Conservation (phyloP, 2,888 invertebrate species). For the Liodrosophila aerea region DNA sequence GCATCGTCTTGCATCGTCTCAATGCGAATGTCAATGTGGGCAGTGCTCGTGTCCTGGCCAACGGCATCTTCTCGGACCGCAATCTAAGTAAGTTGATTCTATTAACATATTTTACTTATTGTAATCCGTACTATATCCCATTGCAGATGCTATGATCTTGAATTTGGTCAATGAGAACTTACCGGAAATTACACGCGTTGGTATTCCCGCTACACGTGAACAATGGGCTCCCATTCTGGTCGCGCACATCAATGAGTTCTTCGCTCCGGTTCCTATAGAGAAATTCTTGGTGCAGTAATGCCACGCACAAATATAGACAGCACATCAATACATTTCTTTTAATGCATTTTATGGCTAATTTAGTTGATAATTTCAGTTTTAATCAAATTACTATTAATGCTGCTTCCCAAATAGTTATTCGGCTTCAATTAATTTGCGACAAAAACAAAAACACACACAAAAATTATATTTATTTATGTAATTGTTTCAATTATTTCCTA, state of each 20-base stretch:
- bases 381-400: slow-evolving; percentile 49
- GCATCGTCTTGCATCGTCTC: slow-evolving; percentile 74
- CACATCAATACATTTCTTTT: slow-evolving; percentile 3
- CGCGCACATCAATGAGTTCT: slow-evolving; percentile 79
- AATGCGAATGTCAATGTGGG: slow-evolving; percentile 79
- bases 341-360: slow-evolving; percentile 46
- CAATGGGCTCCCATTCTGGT: slow-evolving; percentile 82
- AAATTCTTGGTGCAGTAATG: slow-evolving; percentile 73
- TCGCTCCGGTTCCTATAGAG: slow-evolving; percentile 81
- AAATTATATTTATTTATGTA: slow-evolving; percentile 66
- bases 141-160: slow-evolving; percentile 79
- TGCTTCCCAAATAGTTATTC: slow-evolving; percentile 64
- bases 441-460: slow-evolving; percentile 5
- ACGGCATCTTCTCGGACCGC: slow-evolving; percentile 80
- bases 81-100: slow-evolving; percentile 74
- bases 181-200: slow-evolving; percentile 83
- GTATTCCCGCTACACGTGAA: slow-evolving; percentile 83
- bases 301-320: slow-evolving; percentile 14
- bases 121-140: background rate
- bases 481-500: slow-evolving; percentile 26
- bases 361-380: slow-evolving; percentile 50
- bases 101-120: background rate
- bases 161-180: slow-evolving; percentile 85
- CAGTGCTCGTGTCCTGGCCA: slow-evolving; percentile 74
- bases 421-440: slow-evolving; percentile 3